These are phyloP conservation scores for Xylota sylvarum DNA, from an alignment of 2,888 invertebrate species.

Conservation along the genomic window DNA sequence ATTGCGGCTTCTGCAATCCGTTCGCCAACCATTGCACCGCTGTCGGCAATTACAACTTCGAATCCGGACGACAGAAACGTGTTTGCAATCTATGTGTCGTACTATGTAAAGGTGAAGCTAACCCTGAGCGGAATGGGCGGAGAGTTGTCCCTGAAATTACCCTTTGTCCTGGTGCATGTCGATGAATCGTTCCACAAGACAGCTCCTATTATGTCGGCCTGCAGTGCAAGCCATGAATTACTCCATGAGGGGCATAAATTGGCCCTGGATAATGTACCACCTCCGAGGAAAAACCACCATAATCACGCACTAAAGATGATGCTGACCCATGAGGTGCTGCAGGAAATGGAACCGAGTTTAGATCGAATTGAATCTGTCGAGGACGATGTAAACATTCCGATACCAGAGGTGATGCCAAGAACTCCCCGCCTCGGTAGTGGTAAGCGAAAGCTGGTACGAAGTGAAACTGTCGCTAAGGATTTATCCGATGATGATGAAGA, in stretches of 20 bases:
- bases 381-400: constrained; percentile 80
- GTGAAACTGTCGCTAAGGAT: constrained; percentile 82
- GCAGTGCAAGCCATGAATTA: constrained; percentile 47
- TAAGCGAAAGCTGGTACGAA: constrained; percentile 81
- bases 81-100: constrained; percentile 95
- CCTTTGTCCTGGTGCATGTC: constrained; percentile 91
- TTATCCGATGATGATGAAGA: constrained; percentile 79
- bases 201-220: constrained; percentile 60
- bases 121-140: constrained; percentile 93
- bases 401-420: constrained; percentile 70
- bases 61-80: constrained; percentile 90
- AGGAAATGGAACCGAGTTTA: constrained; percentile 69
- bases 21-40: constrained; percentile 81
- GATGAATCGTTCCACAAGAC: constrained; percentile 80
- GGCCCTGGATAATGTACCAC: constrained; percentile 81
- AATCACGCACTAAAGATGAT: constrained; percentile 43
- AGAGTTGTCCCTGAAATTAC: constrained; percentile 91
- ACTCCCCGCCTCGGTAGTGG: constrained; percentile 53
- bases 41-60: constrained; percentile 63
- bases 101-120: constrained; percentile 95
- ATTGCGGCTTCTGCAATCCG: constrained; percentile 87
- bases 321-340: constrained; percentile 25
- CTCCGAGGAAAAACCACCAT: constrained; percentile 77
- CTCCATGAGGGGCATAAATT: constrained; percentile 78
- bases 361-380: constrained; percentile 81